A percentile compares a stretch with the other conserved stretches of the same genome.
Conservation (phyloP, 2,888 invertebrate species). For the Melanargia galathea region DNA sequence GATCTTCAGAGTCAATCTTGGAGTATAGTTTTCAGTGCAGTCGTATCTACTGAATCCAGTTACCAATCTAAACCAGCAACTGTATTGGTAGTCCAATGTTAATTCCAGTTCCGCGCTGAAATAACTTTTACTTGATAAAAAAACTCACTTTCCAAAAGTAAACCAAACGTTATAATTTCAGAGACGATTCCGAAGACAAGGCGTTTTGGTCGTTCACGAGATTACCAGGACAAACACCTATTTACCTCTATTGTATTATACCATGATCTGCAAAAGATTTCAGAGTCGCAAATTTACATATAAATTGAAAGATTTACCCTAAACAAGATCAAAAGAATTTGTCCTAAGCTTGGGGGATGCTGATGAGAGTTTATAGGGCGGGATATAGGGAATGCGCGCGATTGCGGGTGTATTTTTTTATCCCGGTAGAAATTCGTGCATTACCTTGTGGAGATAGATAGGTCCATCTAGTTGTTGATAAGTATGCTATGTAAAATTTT, state of each 20-base stretch:
- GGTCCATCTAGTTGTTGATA: too few relatives aligned
- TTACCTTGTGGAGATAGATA: too few relatives aligned
- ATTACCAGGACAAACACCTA: conserved; percentile 1
- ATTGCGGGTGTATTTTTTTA: too few relatives aligned
- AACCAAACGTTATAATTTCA: background rate
- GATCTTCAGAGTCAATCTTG: too few relatives aligned
- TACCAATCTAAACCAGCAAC: too few relatives aligned
- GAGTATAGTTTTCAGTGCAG: too few relatives aligned
- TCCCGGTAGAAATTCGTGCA: too few relatives aligned
- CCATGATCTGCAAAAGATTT: conserved; percentile 65
- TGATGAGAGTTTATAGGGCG: conserved; percentile 72
- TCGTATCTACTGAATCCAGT: too few relatives aligned
- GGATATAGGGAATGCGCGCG: conserved; percentile 49
- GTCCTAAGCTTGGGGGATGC: conserved; percentile 63
- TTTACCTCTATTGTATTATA: conserved; percentile 5
- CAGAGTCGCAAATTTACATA: conserved; percentile 80
- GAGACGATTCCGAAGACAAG: background rate
- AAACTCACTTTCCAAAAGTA: background rate
- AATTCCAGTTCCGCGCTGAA: too few relatives aligned
- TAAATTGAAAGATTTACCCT: conserved; percentile 81
- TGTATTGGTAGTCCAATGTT: too few relatives aligned
- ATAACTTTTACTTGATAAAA: too few relatives aligned
- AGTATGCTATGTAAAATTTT: too few relatives aligned
- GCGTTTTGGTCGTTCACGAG: background rate
- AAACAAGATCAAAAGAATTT: conserved; percentile 80